phyloP scores from a whole-genome alignment of 2,888 invertebrate genomes.

The Chamaedrilus cognettii region DNA sequence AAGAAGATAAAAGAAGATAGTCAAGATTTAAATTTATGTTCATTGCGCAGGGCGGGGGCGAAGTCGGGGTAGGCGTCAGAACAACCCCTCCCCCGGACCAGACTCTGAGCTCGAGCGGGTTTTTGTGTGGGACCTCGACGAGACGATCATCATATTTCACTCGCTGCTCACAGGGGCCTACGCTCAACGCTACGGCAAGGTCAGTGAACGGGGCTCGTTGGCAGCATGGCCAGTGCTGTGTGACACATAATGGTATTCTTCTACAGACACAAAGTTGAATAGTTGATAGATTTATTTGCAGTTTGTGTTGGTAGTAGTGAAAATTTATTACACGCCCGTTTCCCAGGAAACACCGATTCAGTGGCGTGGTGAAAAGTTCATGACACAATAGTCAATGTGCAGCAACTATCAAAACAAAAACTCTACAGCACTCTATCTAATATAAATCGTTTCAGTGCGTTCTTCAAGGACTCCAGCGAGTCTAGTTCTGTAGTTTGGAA shows the following conservation, averaged over 20 bases:
- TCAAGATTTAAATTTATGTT: not conserved
- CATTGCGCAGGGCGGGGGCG: constrained; percentile 28
- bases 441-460: too few species aligned
- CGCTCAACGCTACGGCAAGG: constrained; percentile 89
- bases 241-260: not conserved
- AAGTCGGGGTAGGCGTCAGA: constrained; percentile 64
- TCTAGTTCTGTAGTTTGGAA: too few species aligned
- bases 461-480: too few species aligned
- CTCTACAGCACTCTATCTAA: too few species aligned
- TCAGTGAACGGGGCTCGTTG: constrained; percentile 60
- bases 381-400: too few species aligned
- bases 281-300: not conserved
- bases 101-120: constrained; percentile 90
- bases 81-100: constrained; percentile 79
- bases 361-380: too few species aligned
- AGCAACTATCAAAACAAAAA: too few species aligned
- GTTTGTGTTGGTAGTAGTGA: too few species aligned
- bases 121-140: constrained; percentile 98
- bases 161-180: constrained; percentile 89
- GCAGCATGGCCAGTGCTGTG: not conserved
- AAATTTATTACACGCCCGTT: too few species aligned
- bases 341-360: too few species aligned
- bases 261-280: too few species aligned
- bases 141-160: constrained; percentile 96
- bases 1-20: not conserved